Evolutionary conservation across 2,888 invertebrate genomes (phyloP).

Genomic region (Melinaea marsaeus): DNA sequence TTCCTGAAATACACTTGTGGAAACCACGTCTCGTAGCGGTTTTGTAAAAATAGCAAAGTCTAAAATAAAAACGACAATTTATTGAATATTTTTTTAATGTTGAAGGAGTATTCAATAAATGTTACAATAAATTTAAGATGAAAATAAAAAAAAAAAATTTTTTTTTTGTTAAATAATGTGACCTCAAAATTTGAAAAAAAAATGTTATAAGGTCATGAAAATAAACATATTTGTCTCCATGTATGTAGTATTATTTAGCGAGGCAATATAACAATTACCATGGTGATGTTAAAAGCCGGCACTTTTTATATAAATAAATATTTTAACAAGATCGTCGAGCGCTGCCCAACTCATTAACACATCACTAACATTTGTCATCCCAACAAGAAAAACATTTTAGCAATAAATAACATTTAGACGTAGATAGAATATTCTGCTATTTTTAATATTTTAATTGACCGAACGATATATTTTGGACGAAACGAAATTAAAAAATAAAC

Average conservation of each 20-base stretch:
- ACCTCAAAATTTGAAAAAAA: constrained; percentile 3
- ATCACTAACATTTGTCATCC: constrained; percentile 4
- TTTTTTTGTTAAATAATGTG: background rate
- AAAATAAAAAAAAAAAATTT: background rate
- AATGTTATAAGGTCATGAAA: constrained; percentile 16
- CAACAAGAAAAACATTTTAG: too few species aligned
- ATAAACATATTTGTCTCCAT: constrained; percentile 5
- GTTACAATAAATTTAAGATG: background rate
- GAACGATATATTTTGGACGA: too few species aligned
- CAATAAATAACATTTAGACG: too few species aligned
- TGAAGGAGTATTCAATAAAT: background rate
- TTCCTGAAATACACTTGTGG: background rate
- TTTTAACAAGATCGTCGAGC: constrained; percentile 15
- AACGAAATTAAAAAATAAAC: too few species aligned
- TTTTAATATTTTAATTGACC: too few species aligned
- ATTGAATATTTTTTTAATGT: background rate
- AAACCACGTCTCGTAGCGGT: too few species aligned
- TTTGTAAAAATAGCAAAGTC: background rate
- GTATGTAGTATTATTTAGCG: constrained; percentile 24
- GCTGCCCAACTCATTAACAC: constrained; percentile 6
- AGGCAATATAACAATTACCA: constrained; percentile 32
- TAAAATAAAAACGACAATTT: background rate
- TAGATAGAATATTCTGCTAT: too few species aligned
- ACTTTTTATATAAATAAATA: constrained; percentile 16
- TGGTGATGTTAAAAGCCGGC: constrained; percentile 28